These are phyloP conservation scores for Brienomyrus longianalis DNA, from an alignment of 2,113 vertebrate genomes.

Conservation along the genomic window DNA sequence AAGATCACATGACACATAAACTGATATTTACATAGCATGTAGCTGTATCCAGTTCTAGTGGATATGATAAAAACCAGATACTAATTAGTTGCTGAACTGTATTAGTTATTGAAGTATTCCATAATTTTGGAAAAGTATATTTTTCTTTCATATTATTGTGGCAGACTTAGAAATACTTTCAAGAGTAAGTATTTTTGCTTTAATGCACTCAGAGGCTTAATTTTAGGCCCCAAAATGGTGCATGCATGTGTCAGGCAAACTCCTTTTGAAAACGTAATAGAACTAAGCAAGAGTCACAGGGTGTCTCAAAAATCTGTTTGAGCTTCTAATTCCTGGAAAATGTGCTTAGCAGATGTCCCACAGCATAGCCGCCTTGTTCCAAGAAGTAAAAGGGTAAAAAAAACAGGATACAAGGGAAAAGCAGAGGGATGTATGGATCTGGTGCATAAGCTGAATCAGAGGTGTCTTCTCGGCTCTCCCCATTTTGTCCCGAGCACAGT, in stretches of 20 bases:
- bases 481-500: not conserved
- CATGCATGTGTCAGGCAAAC: too few species aligned
- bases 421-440: not conserved
- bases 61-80: not conserved
- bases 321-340: conserved; percentile 63
- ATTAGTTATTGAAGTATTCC: conserved; percentile 29
- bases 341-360: conserved; percentile 68
- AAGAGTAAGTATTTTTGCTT: not conserved
- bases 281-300: not conserved
- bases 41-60: not conserved
- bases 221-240: not conserved
- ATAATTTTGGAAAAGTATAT: not conserved
- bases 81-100: conserved; percentile 37
- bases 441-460: conserved; percentile 17
- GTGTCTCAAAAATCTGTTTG: conserved; percentile 51
- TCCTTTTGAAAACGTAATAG: not conserved
- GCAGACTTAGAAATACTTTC: not conserved
- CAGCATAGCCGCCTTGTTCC: conserved; percentile 65
- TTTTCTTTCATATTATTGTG: not conserved
- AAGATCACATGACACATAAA: conserved; percentile 49
- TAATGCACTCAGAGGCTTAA: not conserved
- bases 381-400: conserved; percentile 45
- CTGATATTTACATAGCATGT: not conserved
- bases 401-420: conserved; percentile 32
- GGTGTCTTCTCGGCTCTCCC: conserved; percentile 24